Evolutionary conservation across 1,140 invertebrate species (phyloP), one percentile per base, ranked within the genome.

Genomic region (Bombus turneri): DNA sequence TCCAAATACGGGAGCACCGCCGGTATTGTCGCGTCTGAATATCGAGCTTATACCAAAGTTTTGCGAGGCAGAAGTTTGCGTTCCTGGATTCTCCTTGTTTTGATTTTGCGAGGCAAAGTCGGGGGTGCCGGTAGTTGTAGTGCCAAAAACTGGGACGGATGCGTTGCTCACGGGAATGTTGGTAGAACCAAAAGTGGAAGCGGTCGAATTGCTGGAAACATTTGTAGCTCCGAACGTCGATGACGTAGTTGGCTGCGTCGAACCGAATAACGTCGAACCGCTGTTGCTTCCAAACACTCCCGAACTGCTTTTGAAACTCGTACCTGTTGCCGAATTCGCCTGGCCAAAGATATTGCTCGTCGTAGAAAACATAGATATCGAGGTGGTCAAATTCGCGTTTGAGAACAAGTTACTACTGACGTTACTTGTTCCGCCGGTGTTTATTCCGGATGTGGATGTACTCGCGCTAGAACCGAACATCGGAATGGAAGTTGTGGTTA

Each of bases 31-130:
- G 64, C n/a, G 28, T 66, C 81, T 73, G 71, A 85, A 84, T 39
- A 81, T 72, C 25, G 69, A 57, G 22, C 18, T 79, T 10, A 83
- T 72, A 5, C 83, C 87, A 37, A 92, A 92, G 13, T 76, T 85
- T 34, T 77, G 71, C 1, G 69, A 59, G 1, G 34, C 37, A 1
- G 87, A 39, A 57, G 10, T 72, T 41, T 84, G 86, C 3, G 10
- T 13, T 18, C 25, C 64, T 15, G 71, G 59, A 64, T 59, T 37
- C 10, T 39, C 15, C 47, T n/a, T 53, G 41, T 68, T 43, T 53
- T 69, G 39, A 39, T 59, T 85, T 37, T 66, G 59, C 13, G 86
- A 10, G n/a, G 87, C 87, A n/a, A 91, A 92, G 0, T 37, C 74
- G 1, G 89, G 25, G 0, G 86, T 69, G 0, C 75, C 34, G 8